These are phyloP conservation scores for Allygus modestus DNA, from an alignment of 2,888 invertebrate species.

Conservation along the genomic window DNA sequence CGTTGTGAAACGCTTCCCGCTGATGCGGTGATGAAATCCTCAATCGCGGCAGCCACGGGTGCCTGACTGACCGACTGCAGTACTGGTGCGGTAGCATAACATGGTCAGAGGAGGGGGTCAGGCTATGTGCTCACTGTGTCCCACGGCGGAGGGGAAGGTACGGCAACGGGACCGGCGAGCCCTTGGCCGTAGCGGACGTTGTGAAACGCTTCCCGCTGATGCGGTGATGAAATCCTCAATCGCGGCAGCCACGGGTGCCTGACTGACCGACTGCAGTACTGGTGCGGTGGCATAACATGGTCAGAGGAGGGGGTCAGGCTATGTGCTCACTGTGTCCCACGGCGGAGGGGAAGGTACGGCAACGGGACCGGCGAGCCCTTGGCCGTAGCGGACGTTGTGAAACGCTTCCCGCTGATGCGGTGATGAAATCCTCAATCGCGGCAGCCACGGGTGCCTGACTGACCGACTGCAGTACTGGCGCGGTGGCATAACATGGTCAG, in stretches of 20 bases:
- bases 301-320: too few species aligned
- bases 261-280: not conserved
- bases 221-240: not conserved
- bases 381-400: conserved; percentile 11
- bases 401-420: not conserved
- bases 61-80: too few species aligned
- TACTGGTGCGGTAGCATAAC: too few species aligned
- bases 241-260: not conserved
- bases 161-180: not conserved
- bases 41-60: not conserved
- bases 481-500: not conserved
- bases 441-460: not conserved
- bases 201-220: conserved; percentile 1
- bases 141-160: too few species aligned
- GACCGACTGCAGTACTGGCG: not conserved
- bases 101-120: too few species aligned
- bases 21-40: not conserved
- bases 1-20: conserved; percentile 9
- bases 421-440: not conserved
- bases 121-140: too few species aligned
- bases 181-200: conserved; percentile 10
- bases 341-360: not conserved
- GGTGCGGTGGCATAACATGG: not conserved
- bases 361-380: conserved; percentile 4
- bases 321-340: too few species aligned